Percentiles rank a stretch among this genome's conserved stretches.
These are phyloP conservation scores for Pogoniulus pusillus DNA, from an alignment of 2,797 vertebrate species.

Conservation along the genomic window DNA sequence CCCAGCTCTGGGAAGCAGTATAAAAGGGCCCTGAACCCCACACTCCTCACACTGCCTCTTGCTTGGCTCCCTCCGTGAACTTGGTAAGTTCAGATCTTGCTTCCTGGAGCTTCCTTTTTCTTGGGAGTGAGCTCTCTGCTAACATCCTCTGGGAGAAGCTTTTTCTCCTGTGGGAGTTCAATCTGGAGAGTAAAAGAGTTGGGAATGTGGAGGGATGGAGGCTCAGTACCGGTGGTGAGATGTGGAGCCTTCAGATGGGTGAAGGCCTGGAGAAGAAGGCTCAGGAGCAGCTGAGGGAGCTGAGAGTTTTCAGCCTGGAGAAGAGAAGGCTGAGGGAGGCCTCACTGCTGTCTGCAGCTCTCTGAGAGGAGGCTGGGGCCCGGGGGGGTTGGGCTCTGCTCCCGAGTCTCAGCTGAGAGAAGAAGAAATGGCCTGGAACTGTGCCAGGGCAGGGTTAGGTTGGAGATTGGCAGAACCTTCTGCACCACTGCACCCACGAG, in stretches of 20 bases:
- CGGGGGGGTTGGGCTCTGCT: too few relatives aligned
- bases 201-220: accelerated
- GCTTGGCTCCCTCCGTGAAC: not conserved
- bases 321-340: too few relatives aligned
- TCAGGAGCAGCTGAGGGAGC: too few relatives aligned
- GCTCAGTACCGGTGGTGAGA: accelerated
- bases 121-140: not conserved
- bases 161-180: not conserved
- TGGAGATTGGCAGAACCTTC: too few relatives aligned
- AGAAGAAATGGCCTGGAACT: too few relatives aligned
- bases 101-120: not conserved
- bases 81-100: not conserved
- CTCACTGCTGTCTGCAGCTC: too few relatives aligned
- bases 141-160: not conserved
- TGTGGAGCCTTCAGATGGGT: not conserved
- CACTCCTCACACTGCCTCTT: not conserved
- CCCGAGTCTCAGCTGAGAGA: too few relatives aligned
- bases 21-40: not conserved
- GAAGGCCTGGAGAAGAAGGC: too few relatives aligned
- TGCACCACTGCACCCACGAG: not conserved
- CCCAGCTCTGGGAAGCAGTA: not conserved
- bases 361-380: too few relatives aligned
- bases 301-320: too few relatives aligned
- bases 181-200: not conserved
- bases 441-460: too few relatives aligned